These are phyloP conservation scores for Aphidius ervi DNA, from an alignment of 1,140 invertebrate species.

Conservation along the genomic window DNA sequence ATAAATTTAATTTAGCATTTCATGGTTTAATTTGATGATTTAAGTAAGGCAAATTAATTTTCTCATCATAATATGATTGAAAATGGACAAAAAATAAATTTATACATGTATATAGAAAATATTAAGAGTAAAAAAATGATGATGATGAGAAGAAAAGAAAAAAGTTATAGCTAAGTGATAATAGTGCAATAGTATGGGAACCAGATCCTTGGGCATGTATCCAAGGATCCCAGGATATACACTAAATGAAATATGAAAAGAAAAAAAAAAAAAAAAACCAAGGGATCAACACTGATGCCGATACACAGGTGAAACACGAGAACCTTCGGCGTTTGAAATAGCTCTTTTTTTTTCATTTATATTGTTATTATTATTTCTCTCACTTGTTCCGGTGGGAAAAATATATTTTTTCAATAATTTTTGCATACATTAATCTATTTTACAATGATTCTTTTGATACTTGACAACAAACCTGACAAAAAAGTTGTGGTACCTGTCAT, in stretches of 20 bases:
- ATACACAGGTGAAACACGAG: conserved; percentile 43
- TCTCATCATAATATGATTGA: too few relatives aligned
- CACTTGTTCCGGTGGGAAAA: conserved; percentile 48
- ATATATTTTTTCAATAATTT: conserved; percentile 29
- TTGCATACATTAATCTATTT: conserved; percentile 53
- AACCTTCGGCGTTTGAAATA: conserved; percentile 20
- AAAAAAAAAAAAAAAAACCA: conserved; percentile 10
- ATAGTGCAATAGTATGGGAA: too few relatives aligned
- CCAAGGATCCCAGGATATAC: conserved; percentile 4
- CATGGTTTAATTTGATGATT: too few relatives aligned
- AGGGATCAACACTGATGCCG: conserved; percentile 12
- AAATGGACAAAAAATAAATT: too few relatives aligned
- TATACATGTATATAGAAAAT: too few relatives aligned
- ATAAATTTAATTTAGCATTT: too few relatives aligned
- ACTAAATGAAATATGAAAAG: conserved; percentile 12
- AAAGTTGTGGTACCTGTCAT: conserved; percentile 35
- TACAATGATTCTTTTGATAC: conserved; percentile 13
- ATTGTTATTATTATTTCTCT: conserved; percentile 10
- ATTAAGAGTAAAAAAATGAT: too few relatives aligned
- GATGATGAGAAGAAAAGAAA: too few relatives aligned
- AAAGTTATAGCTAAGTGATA: too few relatives aligned
- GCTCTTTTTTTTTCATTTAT: conserved; percentile 7
- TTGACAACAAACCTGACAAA: neutral
- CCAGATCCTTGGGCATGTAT: too few relatives aligned
- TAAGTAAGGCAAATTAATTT: too few relatives aligned